These are phyloP conservation scores for Manis pentadactyla DNA, from an alignment of 2,797 vertebrate species.

Conservation along the genomic window DNA sequence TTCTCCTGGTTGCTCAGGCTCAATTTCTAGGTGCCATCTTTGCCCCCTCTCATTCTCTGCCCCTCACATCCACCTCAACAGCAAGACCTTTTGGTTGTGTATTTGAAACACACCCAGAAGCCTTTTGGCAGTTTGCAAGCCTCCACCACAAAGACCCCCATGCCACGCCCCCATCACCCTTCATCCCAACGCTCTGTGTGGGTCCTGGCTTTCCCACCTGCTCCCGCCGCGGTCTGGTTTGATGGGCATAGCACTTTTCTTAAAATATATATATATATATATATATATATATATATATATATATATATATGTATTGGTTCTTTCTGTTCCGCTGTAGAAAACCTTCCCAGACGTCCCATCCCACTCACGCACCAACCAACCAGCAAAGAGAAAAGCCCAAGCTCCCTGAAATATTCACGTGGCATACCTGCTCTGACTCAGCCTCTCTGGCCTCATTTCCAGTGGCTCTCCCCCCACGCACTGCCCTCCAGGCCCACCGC, in stretches of 20 bases:
- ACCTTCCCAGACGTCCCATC: neutral
- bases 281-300: neutral
- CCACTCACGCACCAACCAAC: neutral
- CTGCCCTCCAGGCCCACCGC: accelerated
- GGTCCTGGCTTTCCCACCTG: neutral
- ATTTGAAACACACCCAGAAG: neutral
- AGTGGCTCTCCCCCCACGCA: neutral
- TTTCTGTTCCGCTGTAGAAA: neutral
- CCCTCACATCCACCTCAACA: neutral
- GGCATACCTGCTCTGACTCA: accelerated
- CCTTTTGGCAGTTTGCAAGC: neutral
- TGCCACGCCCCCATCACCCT: too few species aligned
- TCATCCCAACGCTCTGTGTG: neutral
- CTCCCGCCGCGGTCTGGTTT: neutral
- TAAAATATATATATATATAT: neutral
- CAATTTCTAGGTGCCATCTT: neutral
- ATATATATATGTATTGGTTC: neutral
- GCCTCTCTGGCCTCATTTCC: accelerated
- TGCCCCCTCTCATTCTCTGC: neutral
- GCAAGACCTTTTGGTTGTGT: accelerated
- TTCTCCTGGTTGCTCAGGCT: neutral
- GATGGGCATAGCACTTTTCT: neutral
- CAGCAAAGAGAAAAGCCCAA: too few species aligned
- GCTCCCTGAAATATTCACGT: accelerated
- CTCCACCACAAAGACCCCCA: neutral